Base-by-base conservation (phyloP, 2,888 invertebrate species). In the Odontocerum albicorne region DNA sequence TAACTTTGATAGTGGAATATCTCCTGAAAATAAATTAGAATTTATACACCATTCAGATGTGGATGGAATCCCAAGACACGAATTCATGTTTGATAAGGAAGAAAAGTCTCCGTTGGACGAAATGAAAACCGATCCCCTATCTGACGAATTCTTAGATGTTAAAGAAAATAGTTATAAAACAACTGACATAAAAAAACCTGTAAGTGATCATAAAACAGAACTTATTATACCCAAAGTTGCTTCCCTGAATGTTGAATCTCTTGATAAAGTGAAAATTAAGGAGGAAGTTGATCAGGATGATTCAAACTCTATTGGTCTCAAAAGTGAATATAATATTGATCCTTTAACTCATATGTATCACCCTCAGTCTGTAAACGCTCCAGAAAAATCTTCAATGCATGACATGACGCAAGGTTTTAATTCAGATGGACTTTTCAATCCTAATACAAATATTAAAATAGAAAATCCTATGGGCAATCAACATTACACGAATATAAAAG, bases 191-290 rank as follows among this genome's bases (percentile, higher is more conserved):
- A 46, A 40, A 19, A 49, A 45, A 35, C 32, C 49, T 1, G 13
- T 27, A 7, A 66, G 73, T 62, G 77, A 72, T 66, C 72, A 80
- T 57, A 84, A 83, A 74, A 81, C 83, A 33, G 83, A 84, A 69
- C 73, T 83, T 57, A 82, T 82, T 60, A 82, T 83, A 65, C 83
- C 83, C 21, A 82, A 82, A 70, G 77, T 81, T 47, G 75, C 77
- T 33, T 76, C 80, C 12, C 77, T 81, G 74, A 75, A 74, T 49
- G 74, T 76, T 61, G 78, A 80, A 56, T 59, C 68, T 38, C 70
- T 77, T 57, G 77, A 78, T 44, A 77, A 76, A 64, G 72, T 78
- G 45, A 78, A 77, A 66, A 77, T 78, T 36, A 78, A 79, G 62
- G 78, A 78, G 63, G 78, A 79, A 69, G 68, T 77, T 57, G 78